phyloP scores from a whole-genome alignment of 2,888 invertebrate genomes.

The Trachelus iudaicus region DNA sequence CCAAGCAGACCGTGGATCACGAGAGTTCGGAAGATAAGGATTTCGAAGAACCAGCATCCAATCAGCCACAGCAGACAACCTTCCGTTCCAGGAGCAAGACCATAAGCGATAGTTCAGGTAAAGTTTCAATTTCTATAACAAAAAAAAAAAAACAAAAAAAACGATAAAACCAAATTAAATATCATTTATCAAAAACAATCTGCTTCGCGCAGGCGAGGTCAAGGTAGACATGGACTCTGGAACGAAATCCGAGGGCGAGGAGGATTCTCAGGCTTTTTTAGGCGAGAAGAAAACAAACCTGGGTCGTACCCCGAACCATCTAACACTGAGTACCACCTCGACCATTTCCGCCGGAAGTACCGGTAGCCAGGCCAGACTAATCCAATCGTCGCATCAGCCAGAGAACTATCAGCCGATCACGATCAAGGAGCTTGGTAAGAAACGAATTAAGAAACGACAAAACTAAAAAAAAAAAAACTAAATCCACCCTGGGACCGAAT shows the following conservation, averaged over 20 bases:
- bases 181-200: not conserved
- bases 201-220: slow-evolving; percentile 50
- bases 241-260: slow-evolving; percentile 88
- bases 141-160: not conserved
- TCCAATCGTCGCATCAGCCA: slow-evolving; percentile 94
- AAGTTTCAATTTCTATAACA: slow-evolving; percentile 21
- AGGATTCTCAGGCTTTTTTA: slow-evolving; percentile 78
- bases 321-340: slow-evolving; percentile 91
- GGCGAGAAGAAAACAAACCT: slow-evolving; percentile 71
- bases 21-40: slow-evolving; percentile 85
- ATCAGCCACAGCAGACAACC: slow-evolving; percentile 56
- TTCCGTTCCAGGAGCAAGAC: slow-evolving; percentile 86
- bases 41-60: slow-evolving; percentile 69
- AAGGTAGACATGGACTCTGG: slow-evolving; percentile 73
- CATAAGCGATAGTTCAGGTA: slow-evolving; percentile 86
- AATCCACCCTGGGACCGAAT: slow-evolving; percentile 1
- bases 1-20: slow-evolving; percentile 74
- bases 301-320: slow-evolving; percentile 92
- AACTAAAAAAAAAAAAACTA: slow-evolving; percentile 3
- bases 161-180: not conserved
- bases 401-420: slow-evolving; percentile 90
- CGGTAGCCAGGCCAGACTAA: slow-evolving; percentile 91
- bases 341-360: slow-evolving; percentile 94
- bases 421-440: slow-evolving; percentile 91
- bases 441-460: slow-evolving; percentile 23